Base-by-base conservation (phyloP, 2,113 vertebrate species). In the Gorsachius goisagi region DNA sequence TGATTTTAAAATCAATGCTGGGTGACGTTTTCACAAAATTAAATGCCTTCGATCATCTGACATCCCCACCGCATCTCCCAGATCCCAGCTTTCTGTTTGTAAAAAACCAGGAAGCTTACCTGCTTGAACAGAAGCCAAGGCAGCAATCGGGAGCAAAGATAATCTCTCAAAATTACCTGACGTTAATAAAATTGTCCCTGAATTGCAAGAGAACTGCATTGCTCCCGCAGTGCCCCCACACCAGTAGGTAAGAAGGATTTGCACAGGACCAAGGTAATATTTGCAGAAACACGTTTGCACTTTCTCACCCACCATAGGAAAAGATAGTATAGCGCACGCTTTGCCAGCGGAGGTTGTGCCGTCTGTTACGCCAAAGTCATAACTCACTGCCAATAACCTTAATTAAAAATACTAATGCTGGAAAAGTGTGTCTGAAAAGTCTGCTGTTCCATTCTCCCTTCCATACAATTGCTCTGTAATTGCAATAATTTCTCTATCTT, bases 371-470 rank as follows among this genome's bases (percentile, higher is more conserved):
- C 87, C 93, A 45, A 93, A 95, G 66, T 80, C 90, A 52, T 85
- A 95, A 85, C 83, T 96, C 94, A 41, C 79, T 89, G 93, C 73
- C 96, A 97, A 88, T 67, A 96, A 47, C 94, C 85, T 94, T 97
- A 97, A 97, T 97, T 97, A 97, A 97, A 97, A 97, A 96, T 90
- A 96, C 94, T 89, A 96, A 96, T 90, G 95, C 95, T 55, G 60
- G 92, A 53, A 44, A 96, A 94, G 84, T 75, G 82, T 68, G 69
- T 82, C 94, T 96, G 94, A 37, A 33, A 85, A 97, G 82, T 44
- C 89, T 92, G 96, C 72, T 56, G 85, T 62, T 95, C 87, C 86
- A 20, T 76, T 83, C 84, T 73, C 75, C 88, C 44, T 75, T 87
- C 76, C 87, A 67, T 83, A 66, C 84, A 82, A 15, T 60, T 27